Conservation (phyloP, 2,888 invertebrate genomes). For the Tupiocoris notatus region DNA sequence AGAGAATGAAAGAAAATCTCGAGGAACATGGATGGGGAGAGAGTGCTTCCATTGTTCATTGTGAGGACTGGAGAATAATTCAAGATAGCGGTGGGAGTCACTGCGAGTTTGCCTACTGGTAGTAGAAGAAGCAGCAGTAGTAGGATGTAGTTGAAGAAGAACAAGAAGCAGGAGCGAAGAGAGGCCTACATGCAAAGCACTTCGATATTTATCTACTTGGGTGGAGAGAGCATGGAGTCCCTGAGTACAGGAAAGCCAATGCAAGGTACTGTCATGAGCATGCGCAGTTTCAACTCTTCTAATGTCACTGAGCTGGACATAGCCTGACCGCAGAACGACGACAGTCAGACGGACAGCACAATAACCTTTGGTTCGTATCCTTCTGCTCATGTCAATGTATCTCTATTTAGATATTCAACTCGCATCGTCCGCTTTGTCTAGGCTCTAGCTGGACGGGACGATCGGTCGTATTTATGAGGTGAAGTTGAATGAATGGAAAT, state of each 20-base stretch:
- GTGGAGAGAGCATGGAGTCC: neutral
- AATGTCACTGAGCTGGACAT: neutral
- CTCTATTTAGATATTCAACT: constrained; percentile 38
- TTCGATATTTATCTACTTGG: constrained; percentile 30
- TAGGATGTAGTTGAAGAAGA: no score
- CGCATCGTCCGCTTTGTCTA: constrained; percentile 35
- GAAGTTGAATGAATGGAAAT: constrained; percentile 37
- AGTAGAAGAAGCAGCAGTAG: neutral
- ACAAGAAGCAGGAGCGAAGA: neutral
- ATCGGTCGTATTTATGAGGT: constrained; percentile 33
- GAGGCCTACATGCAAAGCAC: constrained; percentile 27
- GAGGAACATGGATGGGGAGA: neutral
- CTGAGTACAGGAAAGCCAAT: neutral
- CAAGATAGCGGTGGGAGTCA: constrained; percentile 10
- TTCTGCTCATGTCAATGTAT: constrained; percentile 23
- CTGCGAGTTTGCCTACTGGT: neutral
- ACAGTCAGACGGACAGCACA: constrained; percentile 37
- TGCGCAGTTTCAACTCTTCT: no score
- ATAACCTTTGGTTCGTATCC: constrained; percentile 4
- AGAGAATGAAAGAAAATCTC: no score
- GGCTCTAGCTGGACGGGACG: no score
- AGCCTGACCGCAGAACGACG: neutral
- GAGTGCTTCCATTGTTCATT: constrained; percentile 35
- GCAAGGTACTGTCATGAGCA: neutral
- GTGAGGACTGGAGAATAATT: constrained; percentile 32